Evolutionary conservation across 2,797 vertebrate species (phyloP).

Genomic region (Crenuchus spilurus): DNA sequence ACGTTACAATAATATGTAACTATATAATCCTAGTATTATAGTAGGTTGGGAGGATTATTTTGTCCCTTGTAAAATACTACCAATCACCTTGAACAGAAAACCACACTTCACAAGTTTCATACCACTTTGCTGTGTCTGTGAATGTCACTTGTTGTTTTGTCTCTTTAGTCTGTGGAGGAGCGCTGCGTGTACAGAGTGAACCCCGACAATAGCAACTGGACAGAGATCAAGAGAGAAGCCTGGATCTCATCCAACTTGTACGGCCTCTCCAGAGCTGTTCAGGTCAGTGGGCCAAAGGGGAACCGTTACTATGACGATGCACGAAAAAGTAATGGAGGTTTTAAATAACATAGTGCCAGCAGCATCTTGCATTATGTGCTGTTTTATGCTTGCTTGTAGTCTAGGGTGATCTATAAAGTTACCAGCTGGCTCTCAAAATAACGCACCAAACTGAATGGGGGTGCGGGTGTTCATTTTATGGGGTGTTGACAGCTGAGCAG

Average conservation of each 20-base stretch:
- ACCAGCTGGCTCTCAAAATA: background rate
- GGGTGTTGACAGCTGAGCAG: constrained; percentile 28
- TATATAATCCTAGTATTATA: too few species aligned
- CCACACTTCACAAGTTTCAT: background rate
- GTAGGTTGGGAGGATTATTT: too few species aligned
- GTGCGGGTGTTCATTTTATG: background rate
- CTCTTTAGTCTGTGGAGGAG: constrained; percentile 88
- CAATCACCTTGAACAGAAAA: too few species aligned
- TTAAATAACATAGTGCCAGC: background rate
- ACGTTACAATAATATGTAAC: too few species aligned
- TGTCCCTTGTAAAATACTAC: too few species aligned
- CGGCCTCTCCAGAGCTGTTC: constrained; percentile 90
- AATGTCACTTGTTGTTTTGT: constrained; percentile 3
- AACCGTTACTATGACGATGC: background rate
- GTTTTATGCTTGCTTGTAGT: background rate
- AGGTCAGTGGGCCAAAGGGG: constrained; percentile 81
- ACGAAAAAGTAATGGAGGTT: constrained; percentile 14
- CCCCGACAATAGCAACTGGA: constrained; percentile 89
- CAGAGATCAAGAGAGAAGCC: constrained; percentile 91
- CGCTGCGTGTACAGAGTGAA: constrained; percentile 88
- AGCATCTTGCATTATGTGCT: background rate
- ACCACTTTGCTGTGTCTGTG: background rate
- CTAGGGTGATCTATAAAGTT: background rate
- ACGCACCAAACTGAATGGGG: background rate
- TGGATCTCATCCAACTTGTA: constrained; percentile 93